Conservation (phyloP, 2,797 vertebrate species). For the Chaetophractus vellerosus region DNA sequence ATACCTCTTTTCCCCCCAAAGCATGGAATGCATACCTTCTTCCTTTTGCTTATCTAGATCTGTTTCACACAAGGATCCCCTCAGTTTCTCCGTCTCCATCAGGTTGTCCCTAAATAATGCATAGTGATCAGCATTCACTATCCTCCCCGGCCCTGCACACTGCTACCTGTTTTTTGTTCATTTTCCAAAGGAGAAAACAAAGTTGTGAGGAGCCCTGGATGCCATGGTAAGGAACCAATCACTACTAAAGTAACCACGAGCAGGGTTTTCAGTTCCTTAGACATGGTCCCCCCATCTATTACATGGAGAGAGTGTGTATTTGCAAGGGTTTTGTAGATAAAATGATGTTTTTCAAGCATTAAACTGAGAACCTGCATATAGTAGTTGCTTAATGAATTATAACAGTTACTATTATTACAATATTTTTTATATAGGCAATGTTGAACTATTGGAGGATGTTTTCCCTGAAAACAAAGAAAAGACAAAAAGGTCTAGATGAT, state of each 20-base stretch:
- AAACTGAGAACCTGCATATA: neutral
- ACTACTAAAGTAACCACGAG: neutral
- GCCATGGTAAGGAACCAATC: neutral
- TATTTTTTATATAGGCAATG: neutral
- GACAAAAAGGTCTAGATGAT: neutral
- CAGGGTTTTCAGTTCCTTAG: neutral
- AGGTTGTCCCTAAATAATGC: neutral
- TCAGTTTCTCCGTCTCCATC: neutral
- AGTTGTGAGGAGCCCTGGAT: neutral
- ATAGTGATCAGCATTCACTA: neutral
- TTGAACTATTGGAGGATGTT: neutral
- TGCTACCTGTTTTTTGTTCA: neutral
- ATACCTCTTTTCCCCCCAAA: neutral
- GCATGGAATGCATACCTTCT: no score
- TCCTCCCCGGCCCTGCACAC: accelerated
- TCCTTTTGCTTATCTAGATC: neutral
- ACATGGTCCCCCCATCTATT: neutral
- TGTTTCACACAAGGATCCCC: no score
- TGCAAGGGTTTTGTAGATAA: neutral
- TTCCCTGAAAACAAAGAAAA: neutral
- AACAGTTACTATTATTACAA: neutral
- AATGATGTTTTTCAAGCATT: neutral
- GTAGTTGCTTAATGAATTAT: neutral
- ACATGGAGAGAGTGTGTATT: neutral
- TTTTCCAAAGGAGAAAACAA: neutral